A percentile compares a stretch with the other conserved stretches of the same genome.
Evolutionary conservation across 2,113 vertebrate genomes (phyloP).

Genomic region (Oryzias woworae): DNA sequence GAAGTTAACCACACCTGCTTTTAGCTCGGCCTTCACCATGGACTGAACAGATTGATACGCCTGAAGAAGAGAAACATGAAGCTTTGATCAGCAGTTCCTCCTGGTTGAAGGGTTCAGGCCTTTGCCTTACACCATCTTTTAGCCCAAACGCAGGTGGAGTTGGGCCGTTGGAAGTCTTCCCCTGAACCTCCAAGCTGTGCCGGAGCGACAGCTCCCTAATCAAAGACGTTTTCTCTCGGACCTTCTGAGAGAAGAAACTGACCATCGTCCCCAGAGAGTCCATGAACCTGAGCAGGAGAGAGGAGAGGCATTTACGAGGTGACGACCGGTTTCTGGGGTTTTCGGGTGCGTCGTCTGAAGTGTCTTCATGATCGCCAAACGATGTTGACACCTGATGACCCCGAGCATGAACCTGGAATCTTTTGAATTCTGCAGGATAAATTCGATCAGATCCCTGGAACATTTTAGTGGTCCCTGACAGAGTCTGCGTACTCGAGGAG

Average conservation of each 20-base stretch:
- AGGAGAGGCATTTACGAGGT: no score
- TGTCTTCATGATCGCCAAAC: no score
- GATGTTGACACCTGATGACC: no score
- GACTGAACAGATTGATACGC: constrained; percentile 43
- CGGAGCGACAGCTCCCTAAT: constrained; percentile 50
- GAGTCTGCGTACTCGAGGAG: constrained; percentile 50
- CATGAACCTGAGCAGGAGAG: constrained; percentile 58
- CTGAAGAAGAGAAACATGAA: constrained; percentile 14
- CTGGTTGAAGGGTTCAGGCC: not conserved
- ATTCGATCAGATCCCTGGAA: no score
- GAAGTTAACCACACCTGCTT: constrained; percentile 43
- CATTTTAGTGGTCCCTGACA: not conserved
- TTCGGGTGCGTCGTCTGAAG: no score
- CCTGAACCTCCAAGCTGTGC: constrained; percentile 22
- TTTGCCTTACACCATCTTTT: constrained; percentile 18
- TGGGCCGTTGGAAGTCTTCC: constrained; percentile 16
- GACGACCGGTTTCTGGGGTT: no score
- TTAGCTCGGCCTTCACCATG: constrained; percentile 60
- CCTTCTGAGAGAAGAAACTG: constrained; percentile 66
- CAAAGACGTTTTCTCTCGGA: constrained; percentile 43
- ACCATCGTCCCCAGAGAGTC: constrained; percentile 65
- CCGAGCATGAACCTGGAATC: constrained; percentile 26
- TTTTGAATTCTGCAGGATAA: constrained; percentile 1
- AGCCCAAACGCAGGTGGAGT: constrained; percentile 12
- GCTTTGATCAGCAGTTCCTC: not conserved